Conservation (phyloP, 2,113 vertebrate species). For the Salminus brasiliensis region DNA sequence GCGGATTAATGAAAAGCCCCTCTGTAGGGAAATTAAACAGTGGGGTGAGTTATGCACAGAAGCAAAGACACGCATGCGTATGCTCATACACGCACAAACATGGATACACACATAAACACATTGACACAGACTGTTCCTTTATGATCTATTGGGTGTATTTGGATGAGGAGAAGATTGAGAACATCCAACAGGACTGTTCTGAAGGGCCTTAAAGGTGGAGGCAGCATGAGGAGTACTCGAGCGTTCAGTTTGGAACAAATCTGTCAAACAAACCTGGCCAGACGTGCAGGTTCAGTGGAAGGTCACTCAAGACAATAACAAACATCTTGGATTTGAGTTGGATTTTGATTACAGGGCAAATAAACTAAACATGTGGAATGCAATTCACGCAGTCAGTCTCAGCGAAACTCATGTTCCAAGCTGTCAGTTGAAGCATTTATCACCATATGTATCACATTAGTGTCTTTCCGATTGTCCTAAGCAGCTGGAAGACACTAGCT, state of each 20-base stretch:
- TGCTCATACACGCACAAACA: neutral
- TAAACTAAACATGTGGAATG: neutral
- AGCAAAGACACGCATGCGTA: neutral
- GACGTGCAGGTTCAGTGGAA: neutral
- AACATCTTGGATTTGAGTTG: too few relatives aligned
- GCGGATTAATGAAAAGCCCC: constrained; percentile 28
- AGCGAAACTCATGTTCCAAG: neutral
- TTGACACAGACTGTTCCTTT: too few relatives aligned
- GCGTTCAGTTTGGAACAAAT: neutral
- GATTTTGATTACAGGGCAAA: neutral
- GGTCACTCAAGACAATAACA: neutral
- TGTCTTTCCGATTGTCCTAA: neutral
- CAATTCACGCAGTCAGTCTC: neutral
- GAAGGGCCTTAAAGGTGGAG: neutral
- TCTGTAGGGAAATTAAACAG: constrained; percentile 56
- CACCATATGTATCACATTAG: neutral
- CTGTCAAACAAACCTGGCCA: neutral
- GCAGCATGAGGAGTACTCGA: neutral
- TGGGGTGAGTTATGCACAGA: neutral
- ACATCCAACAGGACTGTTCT: neutral
- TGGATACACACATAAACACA: too few relatives aligned
- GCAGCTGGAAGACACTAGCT: neutral
- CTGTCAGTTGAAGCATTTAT: neutral
- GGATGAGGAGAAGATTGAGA: neutral
- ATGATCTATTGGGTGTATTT: neutral